Conservation (phyloP, 2,888 invertebrate genomes). For the Drosophila bunnanda region DNA sequence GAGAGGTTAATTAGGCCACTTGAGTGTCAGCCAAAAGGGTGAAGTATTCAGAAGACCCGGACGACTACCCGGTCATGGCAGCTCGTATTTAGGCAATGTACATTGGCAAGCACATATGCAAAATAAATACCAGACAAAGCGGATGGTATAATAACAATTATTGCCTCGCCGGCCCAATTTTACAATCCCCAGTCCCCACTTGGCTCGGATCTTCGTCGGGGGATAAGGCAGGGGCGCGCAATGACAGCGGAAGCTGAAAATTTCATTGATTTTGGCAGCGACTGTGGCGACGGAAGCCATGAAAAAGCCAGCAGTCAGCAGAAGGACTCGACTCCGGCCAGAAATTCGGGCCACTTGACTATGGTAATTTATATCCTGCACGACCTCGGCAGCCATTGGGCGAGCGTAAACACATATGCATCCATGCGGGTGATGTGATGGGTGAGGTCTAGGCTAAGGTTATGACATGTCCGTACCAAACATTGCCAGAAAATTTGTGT, state of each 20-base stretch:
- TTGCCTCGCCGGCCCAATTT: slow-evolving; percentile 72
- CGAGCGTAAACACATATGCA: slow-evolving; percentile 13
- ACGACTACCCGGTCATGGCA: neutral
- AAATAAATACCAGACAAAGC: slow-evolving; percentile 75
- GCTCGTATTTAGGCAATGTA: slow-evolving; percentile 18
- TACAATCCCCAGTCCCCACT: slow-evolving; percentile 44
- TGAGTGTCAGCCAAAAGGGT: slow-evolving; percentile 13
- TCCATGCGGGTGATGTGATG: slow-evolving; percentile 33
- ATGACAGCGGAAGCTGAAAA: slow-evolving; percentile 71
- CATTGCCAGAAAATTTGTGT: slow-evolving; percentile 54
- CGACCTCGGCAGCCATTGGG: slow-evolving; percentile 53
- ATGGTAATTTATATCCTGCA: slow-evolving; percentile 71
- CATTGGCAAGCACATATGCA: slow-evolving; percentile 68
- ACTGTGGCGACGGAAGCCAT: slow-evolving; percentile 63
- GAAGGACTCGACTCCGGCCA: slow-evolving; percentile 55
- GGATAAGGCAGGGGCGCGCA: slow-evolving; percentile 28
- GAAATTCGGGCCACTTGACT: slow-evolving; percentile 57
- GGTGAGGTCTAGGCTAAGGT: slow-evolving; percentile 75
- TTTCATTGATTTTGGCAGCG: slow-evolving; percentile 76
- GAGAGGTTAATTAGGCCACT: neutral
- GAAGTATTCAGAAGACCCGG: neutral
- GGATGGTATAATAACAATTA: slow-evolving; percentile 79
- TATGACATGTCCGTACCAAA: slow-evolving; percentile 67
- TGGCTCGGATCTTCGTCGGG: slow-evolving; percentile 27
- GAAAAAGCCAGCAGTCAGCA: slow-evolving; percentile 59